These are phyloP conservation scores for Anguilla obscura DNA, from an alignment of 2,797 vertebrate genomes.

Conservation along the genomic window DNA sequence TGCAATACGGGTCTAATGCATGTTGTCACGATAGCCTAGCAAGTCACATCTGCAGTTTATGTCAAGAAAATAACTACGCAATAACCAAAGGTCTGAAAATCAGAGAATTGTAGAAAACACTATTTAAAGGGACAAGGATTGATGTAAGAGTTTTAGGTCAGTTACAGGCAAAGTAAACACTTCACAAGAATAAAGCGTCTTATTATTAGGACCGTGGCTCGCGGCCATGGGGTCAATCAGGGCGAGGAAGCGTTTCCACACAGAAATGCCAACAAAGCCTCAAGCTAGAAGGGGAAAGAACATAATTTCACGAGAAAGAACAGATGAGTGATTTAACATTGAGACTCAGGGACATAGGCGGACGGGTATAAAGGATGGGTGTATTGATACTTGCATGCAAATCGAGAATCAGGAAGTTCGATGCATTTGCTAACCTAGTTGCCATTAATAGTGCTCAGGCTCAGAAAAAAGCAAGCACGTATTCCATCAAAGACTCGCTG, in stretches of 20 bases:
- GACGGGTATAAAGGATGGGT: not conserved
- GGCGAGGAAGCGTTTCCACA: not conserved
- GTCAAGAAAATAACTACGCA: not conserved
- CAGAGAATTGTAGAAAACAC: not conserved
- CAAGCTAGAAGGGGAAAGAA: not conserved
- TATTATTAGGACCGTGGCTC: not conserved
- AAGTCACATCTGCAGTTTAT: not conserved
- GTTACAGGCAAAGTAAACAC: conserved; percentile 10
- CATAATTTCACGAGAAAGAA: not conserved
- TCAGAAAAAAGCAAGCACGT: not conserved
- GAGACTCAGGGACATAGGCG: not conserved
- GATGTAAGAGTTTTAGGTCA: not conserved
- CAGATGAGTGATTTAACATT: not conserved
- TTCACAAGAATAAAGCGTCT: not conserved
- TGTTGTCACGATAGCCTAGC: too few species aligned
- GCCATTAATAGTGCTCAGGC: not conserved
- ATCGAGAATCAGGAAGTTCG: not conserved
- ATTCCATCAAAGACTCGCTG: too few species aligned
- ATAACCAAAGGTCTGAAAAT: not conserved
- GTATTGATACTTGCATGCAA: not conserved
- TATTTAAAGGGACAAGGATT: not conserved
- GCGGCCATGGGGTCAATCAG: not conserved
- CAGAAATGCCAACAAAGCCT: not conserved
- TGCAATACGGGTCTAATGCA: too few species aligned
- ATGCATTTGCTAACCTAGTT: not conserved